These are phyloP conservation scores for Microtus richardsoni DNA, from an alignment of 2,113 vertebrate species.

Conservation along the genomic window DNA sequence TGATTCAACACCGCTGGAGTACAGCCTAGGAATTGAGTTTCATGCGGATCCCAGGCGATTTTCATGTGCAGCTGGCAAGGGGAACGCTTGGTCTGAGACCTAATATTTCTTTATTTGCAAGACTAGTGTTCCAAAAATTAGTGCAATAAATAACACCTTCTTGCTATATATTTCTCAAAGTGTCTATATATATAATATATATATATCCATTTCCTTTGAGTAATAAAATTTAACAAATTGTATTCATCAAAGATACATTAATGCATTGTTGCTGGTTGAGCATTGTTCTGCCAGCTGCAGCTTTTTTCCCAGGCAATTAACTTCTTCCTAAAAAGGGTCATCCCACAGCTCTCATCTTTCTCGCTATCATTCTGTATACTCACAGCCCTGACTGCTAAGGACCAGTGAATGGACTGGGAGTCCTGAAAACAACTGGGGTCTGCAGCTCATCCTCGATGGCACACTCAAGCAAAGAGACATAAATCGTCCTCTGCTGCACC, in stretches of 20 bases:
- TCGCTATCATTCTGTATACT: background rate
- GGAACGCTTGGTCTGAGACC: background rate
- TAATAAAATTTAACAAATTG: background rate
- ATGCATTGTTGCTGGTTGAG: background rate
- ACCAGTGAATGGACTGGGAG: fast-evolving
- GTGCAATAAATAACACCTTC: background rate
- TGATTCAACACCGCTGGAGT: too few species aligned
- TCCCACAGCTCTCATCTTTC: fast-evolving
- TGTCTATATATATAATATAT: background rate
- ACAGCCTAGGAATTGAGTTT: background rate
- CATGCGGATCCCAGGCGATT: background rate
- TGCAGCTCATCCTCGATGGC: background rate
- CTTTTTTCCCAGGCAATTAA: background rate
- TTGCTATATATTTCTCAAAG: slow-evolving; percentile 27
- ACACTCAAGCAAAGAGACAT: background rate
- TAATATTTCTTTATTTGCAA: background rate
- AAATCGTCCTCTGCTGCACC: background rate
- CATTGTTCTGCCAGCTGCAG: background rate
- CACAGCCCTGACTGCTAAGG: background rate
- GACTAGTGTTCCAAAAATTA: background rate
- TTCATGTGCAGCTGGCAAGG: background rate
- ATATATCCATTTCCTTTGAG: background rate
- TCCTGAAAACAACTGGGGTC: background rate
- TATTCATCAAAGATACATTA: background rate
- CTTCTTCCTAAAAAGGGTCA: background rate